Base-by-base conservation (phyloP, 2,113 vertebrate genomes). In the Zeus faber region DNA sequence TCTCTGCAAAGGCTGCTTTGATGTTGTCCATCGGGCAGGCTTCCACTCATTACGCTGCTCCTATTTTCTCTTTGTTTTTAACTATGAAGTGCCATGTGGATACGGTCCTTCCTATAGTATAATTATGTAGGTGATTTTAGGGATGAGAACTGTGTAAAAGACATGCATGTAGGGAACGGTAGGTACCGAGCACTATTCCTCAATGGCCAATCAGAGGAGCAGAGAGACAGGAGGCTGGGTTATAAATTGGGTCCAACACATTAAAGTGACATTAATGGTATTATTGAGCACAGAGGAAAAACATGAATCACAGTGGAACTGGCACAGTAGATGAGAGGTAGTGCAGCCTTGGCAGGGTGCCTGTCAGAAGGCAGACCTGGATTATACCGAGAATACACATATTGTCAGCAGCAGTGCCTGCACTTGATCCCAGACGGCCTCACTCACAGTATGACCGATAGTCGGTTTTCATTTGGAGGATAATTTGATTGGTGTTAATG, bases 201-300 rank as follows among this genome's bases (percentile, higher is more conserved):
- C 16, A 60, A 3, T 44, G 72, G 65, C 72, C 84, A 67, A 74
- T 78, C 52, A 54, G 51, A 60, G 58, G 33, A 51, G 58, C 54
- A 11, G 53, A 57, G 62, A 65, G 58, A 58, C 77, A 48, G 69
- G 60, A 64, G 67, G 70, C 45, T 21, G 65, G 63, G 73, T 55
- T 39, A 74, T 84, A 76, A 82, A 80, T 77, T 65, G 64, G 80
- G 69, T 20, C 64, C 61, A 50, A 6, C 76, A 81, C 74, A 75
- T 84, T 83, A 84, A 83, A 75, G 64, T 71, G 76, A 83, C 80
- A 67, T 80, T 75, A 83, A 85, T 77, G 79, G 62, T 58, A 61
- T 76, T 72, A 81, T 69, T 65, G 65, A 82, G 79, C 64, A 45
- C 49, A 21, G 68, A 67, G 62, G 60, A 41, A 59, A 64, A 68